Evolutionary conservation across 2,888 invertebrate species (phyloP), one percentile per base, ranked within the genome.

Genomic region (Mythimna impura): DNA sequence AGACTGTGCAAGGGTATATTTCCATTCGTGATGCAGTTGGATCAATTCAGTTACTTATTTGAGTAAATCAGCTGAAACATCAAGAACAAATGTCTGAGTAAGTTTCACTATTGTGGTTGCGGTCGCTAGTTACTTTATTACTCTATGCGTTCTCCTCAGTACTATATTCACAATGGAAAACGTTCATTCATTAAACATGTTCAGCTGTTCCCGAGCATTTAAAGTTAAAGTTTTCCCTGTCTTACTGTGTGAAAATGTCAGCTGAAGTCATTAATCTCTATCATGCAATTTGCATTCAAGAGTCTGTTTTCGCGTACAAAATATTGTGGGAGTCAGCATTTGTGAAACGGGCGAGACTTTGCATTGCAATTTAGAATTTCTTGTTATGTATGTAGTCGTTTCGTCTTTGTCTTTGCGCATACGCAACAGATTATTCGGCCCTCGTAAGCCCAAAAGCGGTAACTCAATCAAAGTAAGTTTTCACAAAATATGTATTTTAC

Each of bases 171-270:
- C 84, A 82, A 80, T 74, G 60, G 68, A 71, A 74, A 74, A 76
- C 62, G 55, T 65, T 74, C 70, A 84, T 84, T 84, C 82, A 84
- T 84, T 84, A 84, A 84, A 75, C 72, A 76, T 72, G 76, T 78
- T 62, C 77, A 76, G 70, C 71, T 77, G 81, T 83, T 76, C 63
- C 71, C 50, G 60, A 76, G 66, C 73, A 66, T 78, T 80, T 73
- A 70, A 73, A 78, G 73, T 62, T 25, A 43, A 75, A 74, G 80
- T 78, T 78, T 78, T 80, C 73, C 74, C 73, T 74, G 78, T 82
- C 77, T 68, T 57, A 74, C 69, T 54, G 73, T 76, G 75, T 75
- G 78, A 79, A 79, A 72, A 67, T 72, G 73, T 83, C 65, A 67
- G 73, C 66, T 66, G 25, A 66, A 77, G 58, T 68, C 74, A 78